These are phyloP conservation scores for Lipophrys pholis DNA, from an alignment of 2,113 vertebrate genomes.

Conservation along the genomic window DNA sequence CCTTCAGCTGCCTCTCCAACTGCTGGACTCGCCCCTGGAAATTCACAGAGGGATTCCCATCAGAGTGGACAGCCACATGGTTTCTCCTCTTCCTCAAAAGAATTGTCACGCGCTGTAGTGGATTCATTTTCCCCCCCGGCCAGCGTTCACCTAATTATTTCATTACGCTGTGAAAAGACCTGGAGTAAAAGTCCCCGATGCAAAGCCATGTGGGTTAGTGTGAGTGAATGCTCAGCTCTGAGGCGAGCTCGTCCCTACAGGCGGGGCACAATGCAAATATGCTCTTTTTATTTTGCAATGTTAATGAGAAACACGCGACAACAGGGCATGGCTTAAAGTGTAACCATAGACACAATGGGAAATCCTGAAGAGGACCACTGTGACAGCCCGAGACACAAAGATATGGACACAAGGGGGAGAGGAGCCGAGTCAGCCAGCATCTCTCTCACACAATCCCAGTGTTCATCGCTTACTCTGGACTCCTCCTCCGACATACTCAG, in stretches of 20 bases:
- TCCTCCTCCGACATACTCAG: slow-evolving; percentile 36
- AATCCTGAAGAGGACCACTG: not conserved
- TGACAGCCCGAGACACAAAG: slow-evolving; percentile 4
- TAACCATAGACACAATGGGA: not conserved
- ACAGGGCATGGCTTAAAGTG: not conserved
- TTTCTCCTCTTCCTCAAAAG: slow-evolving; percentile 7
- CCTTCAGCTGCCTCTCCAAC: slow-evolving; percentile 77
- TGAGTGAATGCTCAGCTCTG: not conserved
- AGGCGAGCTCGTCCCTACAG: not conserved
- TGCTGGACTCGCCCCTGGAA: slow-evolving; percentile 76
- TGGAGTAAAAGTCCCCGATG: slow-evolving; percentile 11
- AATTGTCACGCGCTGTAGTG: not conserved
- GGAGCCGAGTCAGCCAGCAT: slow-evolving; percentile 60
- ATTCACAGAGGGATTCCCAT: slow-evolving; percentile 17
- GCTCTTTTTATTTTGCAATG: slow-evolving; percentile 46
- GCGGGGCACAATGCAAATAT: slow-evolving; percentile 48
- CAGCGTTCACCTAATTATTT: slow-evolving; percentile 18
- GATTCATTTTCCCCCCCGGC: slow-evolving; percentile 14
- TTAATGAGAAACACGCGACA: slow-evolving; percentile 37
- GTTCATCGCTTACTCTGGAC: slow-evolving; percentile 11
- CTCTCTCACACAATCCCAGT: slow-evolving; percentile 47
- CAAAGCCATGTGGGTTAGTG: not conserved
- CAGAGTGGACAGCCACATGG: not conserved
- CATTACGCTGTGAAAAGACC: slow-evolving; percentile 23
- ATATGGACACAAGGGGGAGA: slow-evolving; percentile 1